Evolutionary conservation across 1,140 invertebrate species (phyloP), one percentile per base, ranked within the genome.

Genomic region (Pantala flavescens): DNA sequence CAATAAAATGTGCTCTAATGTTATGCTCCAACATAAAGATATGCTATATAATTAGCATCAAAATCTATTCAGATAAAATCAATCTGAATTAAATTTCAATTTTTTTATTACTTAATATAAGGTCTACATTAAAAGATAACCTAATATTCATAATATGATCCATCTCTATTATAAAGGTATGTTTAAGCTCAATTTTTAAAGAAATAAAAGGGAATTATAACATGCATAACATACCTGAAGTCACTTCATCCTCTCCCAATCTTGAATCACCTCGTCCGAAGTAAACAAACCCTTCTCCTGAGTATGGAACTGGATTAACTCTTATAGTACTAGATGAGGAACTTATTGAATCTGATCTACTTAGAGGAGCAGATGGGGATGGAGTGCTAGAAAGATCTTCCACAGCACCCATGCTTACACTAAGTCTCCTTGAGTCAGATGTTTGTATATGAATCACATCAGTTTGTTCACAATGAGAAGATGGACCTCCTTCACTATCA

Each of bases 301-400:
- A 42, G 10, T 42, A 24, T 23, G 36, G 16, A 72, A 2, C 16
- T n/a, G 23, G 1, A 16, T 16, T 24, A 2, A 24, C 71, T 24
- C 23, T 72, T 3, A 24, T 24, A 42, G 71, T 24, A 16, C 23
- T 24, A 19, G 71, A 72, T 24, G 71, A 14, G 23, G 71, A 72
- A 24, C 23, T 72, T 7, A 72, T 19, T 24, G 71, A 72, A 19
- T 72, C 71, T 24, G 71, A 72, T 23, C 71, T 24, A 72, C 71
- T 72, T 24, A 24, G 23, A 23, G 71, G 71, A 24, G 36, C 23
- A 72, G 71, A 42, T 24, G 71, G 36, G 23, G 36, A 72, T 24
- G 71, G 49, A 19, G 49, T 63, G n/a, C 49, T 7, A 14, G 49
- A 63, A 63, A 63, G 49, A 63, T 63, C 49, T 14, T 63, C 49